Conservation (phyloP, 1,140 invertebrate genomes). For the Oedothorax gibbosus region DNA sequence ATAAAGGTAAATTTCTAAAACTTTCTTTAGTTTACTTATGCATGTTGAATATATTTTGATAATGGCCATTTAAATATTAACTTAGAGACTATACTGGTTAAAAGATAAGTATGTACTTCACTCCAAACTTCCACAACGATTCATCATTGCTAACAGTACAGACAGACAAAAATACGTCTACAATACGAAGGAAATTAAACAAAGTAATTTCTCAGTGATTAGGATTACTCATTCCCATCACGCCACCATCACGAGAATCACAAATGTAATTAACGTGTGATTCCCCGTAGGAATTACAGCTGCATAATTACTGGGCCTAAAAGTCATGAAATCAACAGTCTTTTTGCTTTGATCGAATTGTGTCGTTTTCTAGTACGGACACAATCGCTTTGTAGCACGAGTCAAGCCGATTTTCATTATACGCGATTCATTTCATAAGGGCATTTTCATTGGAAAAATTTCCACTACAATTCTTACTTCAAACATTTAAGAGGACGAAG, state of each 20-base stretch:
- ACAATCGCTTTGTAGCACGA: not conserved
- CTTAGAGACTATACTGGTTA: too few species aligned
- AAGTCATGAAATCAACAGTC: constrained; percentile 39
- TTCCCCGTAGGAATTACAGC: constrained; percentile 45
- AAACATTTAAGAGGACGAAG: too few species aligned
- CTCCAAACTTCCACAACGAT: too few species aligned
- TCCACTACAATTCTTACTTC: too few species aligned
- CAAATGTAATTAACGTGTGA: constrained; percentile 52
- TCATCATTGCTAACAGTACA: too few species aligned
- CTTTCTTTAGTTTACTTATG: too few species aligned
- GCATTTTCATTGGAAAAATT: too few species aligned
- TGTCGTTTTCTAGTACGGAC: not conserved
- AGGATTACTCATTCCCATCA: constrained; percentile 32
- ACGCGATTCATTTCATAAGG: constrained; percentile 23
- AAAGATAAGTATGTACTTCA: too few species aligned
- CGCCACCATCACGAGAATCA: constrained; percentile 16
- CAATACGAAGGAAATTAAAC: not conserved
- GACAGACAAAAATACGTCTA: too few species aligned
- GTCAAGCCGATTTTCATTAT: constrained; percentile 16
- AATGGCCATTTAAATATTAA: too few species aligned
- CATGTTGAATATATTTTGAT: too few species aligned
- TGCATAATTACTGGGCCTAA: constrained; percentile 39
- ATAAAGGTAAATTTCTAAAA: too few species aligned
- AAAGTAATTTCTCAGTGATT: constrained; percentile 30
- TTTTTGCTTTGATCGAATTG: constrained; percentile 20